Conservation (phyloP, 92 coral and sea anemone genomes). For the Palythoa caribaeorum region DNA sequence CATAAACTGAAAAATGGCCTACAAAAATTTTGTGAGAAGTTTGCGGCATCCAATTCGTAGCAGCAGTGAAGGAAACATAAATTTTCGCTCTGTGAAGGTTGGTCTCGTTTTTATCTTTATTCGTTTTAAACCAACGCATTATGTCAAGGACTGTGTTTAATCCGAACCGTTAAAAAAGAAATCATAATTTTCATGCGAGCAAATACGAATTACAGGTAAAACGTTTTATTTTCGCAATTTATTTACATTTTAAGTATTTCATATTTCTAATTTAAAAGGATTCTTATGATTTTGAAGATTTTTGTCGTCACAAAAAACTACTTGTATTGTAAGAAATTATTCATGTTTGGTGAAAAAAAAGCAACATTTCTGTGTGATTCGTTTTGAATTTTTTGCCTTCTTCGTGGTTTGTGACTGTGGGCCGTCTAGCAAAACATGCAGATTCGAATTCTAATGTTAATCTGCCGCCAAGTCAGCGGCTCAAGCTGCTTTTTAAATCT, state of each 20-base stretch:
- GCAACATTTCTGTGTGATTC: neutral
- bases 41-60: conserved; percentile 28
- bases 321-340: neutral
- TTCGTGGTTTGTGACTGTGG: neutral
- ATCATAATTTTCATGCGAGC: neutral
- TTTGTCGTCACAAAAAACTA: neutral
- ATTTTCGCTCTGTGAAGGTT: conserved; percentile 28
- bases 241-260: neutral
- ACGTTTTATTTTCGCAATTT: neutral
- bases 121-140: neutral
- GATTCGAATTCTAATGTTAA: too few species aligned
- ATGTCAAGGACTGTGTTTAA: neutral
- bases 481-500: too few species aligned
- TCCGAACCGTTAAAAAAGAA: neutral
- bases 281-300: neutral
- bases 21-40: neutral
- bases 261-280: conserved; percentile 10
- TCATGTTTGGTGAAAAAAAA: neutral
- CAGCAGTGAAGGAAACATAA: conserved; percentile 38
- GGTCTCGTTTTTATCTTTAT: neutral
- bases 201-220: neutral
- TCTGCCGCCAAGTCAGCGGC: too few species aligned
- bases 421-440: too few species aligned
- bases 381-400: neutral
- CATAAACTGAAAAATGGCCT: conserved; percentile 5